phyloP scores from a whole-genome alignment of 2,797 vertebrate genomes.

The Macropus fuliginosus region DNA sequence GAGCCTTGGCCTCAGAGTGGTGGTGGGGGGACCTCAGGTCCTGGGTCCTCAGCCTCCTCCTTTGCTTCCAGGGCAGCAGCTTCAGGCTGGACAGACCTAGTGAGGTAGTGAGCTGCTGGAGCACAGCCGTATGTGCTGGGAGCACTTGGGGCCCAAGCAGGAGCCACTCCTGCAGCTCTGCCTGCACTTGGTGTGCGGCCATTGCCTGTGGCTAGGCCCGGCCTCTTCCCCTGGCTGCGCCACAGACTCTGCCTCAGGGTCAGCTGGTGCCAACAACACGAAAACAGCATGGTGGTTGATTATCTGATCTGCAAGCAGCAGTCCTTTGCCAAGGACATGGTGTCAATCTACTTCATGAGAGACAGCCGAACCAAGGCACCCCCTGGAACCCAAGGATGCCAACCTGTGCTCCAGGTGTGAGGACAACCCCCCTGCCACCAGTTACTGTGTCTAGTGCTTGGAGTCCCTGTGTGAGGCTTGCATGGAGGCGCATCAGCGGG shows the following conservation, averaged over 20 bases:
- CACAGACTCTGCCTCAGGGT: slow-evolving; percentile 62
- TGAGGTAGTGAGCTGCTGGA: slow-evolving; percentile 80
- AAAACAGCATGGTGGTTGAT: slow-evolving; percentile 70
- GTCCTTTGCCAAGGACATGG: slow-evolving; percentile 82
- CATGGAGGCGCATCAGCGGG: slow-evolving; percentile 89
- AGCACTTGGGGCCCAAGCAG: slow-evolving; percentile 78
- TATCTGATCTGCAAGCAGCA: slow-evolving; percentile 86
- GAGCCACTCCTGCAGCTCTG: slow-evolving; percentile 84
- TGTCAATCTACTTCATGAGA: slow-evolving; percentile 86
- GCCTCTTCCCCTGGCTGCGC: slow-evolving; percentile 55
- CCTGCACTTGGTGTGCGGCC: slow-evolving; percentile 83
- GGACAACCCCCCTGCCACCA: slow-evolving; percentile 85
- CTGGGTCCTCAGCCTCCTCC: slow-evolving; percentile 71
- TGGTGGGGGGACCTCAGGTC: slow-evolving; percentile 55
- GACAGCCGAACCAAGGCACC: background rate
- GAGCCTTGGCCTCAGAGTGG: slow-evolving; percentile 59
- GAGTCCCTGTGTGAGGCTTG: slow-evolving; percentile 90
- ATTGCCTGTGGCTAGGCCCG: slow-evolving; percentile 74
- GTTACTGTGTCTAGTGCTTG: slow-evolving; percentile 89
- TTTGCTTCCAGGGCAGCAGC: slow-evolving; percentile 37
- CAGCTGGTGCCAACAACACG: slow-evolving; percentile 36
- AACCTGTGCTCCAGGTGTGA: slow-evolving; percentile 89
- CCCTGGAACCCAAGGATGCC: slow-evolving; percentile 59
- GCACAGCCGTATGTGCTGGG: slow-evolving; percentile 83
- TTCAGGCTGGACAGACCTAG: slow-evolving; percentile 56